Conservation (phyloP, 2,113 vertebrate genomes). For the Condylura cristata region DNA sequence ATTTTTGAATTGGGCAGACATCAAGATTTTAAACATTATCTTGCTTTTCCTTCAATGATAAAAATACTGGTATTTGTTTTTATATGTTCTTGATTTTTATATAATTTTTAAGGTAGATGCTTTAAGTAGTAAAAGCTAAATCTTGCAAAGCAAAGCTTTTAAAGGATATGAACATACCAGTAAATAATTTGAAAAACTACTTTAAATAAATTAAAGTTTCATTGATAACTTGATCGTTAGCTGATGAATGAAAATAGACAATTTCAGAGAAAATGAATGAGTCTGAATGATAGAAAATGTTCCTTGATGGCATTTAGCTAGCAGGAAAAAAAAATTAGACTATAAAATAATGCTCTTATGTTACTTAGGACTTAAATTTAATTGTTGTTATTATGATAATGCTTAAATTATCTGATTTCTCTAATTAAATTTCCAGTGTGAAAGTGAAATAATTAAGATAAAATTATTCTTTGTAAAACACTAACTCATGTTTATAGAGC, state of each 20-base stretch:
- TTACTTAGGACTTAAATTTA: not conserved
- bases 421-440: not conserved
- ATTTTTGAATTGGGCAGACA: not conserved
- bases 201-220: conserved; percentile 1
- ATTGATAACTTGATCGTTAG: not conserved
- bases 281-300: not conserved
- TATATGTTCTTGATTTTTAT: not conserved
- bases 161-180: not conserved
- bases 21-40: not conserved
- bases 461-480: not conserved
- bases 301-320: not conserved
- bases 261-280: not conserved
- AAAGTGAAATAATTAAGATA: conserved; percentile 18
- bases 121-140: not conserved
- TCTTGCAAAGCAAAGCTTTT: not conserved
- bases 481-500: not conserved
- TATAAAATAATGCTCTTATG: not conserved
- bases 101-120: not conserved
- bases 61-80: not conserved
- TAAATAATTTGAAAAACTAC: conserved; percentile 3
- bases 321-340: not conserved
- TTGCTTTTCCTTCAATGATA: not conserved
- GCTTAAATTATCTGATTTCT: not conserved
- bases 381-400: not conserved
- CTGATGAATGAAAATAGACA: not conserved